phyloP scores from a whole-genome alignment of 1,140 invertebrate species.

The Ceratina australensis region DNA sequence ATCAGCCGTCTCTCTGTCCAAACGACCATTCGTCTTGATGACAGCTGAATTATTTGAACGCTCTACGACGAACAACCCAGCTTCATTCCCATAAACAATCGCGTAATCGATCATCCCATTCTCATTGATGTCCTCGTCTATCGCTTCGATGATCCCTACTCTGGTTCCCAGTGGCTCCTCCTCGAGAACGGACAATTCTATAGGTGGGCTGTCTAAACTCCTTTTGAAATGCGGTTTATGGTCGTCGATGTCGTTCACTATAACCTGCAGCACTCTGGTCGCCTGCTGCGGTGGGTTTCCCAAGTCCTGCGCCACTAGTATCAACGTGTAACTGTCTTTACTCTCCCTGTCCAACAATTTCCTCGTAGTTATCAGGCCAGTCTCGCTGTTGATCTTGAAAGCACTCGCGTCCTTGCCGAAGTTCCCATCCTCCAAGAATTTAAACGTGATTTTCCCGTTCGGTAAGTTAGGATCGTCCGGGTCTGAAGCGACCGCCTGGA shows the following conservation, averaged over 20 bases:
- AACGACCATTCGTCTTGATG: conserved; percentile 81
- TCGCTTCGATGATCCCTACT: conserved; percentile 85
- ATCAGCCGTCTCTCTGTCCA: conserved; percentile 85
- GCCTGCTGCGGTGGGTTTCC: conserved; percentile 88
- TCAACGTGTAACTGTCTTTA: conserved; percentile 86
- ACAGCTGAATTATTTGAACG: conserved; percentile 84
- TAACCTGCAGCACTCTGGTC: conserved; percentile 85
- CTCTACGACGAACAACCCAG: conserved; percentile 83
- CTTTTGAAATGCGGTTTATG: conserved; percentile 87
- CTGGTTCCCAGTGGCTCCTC: conserved; percentile 83
- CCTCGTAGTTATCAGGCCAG: conserved; percentile 87
- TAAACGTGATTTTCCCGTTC: conserved; percentile 87
- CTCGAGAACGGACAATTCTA: conserved; percentile 83
- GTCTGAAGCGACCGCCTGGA: conserved; percentile 88
- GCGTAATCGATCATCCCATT: conserved; percentile 88
- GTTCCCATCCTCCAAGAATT: conserved; percentile 84
- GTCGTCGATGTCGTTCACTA: conserved; percentile 88
- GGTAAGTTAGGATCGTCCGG: conserved; percentile 88
- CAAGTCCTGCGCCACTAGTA: conserved; percentile 87
- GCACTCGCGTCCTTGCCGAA: conserved; percentile 82
- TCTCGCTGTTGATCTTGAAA: conserved; percentile 84
- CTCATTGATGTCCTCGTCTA: conserved; percentile 87
- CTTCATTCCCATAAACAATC: conserved; percentile 87
- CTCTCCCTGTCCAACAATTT: conserved; percentile 86
- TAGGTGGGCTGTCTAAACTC: conserved; percentile 84